A percentile compares a stretch with the other conserved stretches of the same genome.
These are phyloP conservation scores for Passer domesticus DNA, from an alignment of 2,113 vertebrate species.

Conservation along the genomic window DNA sequence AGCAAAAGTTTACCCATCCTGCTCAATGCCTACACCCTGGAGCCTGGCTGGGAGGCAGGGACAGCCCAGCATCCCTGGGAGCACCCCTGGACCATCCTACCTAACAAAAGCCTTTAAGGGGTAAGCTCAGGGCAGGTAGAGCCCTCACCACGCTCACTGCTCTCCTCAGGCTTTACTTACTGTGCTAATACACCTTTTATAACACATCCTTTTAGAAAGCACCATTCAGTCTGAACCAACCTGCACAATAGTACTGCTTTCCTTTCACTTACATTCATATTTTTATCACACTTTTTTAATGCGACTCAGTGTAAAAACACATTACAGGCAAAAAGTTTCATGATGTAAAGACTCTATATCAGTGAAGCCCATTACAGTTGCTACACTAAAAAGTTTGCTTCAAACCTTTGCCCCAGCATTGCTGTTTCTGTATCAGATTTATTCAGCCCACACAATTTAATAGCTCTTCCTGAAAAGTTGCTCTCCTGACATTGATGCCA, in stretches of 20 bases:
- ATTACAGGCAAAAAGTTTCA: background rate
- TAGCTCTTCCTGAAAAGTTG: background rate
- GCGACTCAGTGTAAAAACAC: background rate
- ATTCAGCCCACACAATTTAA: background rate
- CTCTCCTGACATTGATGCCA: background rate
- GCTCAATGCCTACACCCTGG: background rate
- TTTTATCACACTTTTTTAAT: background rate
- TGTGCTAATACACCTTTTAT: background rate
- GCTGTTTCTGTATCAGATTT: background rate
- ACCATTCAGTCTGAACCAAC: background rate
- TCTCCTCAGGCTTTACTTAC: background rate
- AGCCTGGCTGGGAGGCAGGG: background rate
- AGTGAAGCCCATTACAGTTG: background rate
- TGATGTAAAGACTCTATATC: accelerated
- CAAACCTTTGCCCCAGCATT: background rate
- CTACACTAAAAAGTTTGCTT: background rate
- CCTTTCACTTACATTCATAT: background rate
- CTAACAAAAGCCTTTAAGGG: background rate
- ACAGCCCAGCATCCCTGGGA: background rate
- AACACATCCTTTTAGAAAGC: background rate
- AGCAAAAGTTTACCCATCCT: background rate
- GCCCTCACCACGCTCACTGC: background rate
- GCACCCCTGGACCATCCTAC: background rate
- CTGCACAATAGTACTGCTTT: background rate
- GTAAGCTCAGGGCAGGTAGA: background rate